Base-by-base conservation (phyloP, 2,113 vertebrate genomes). In the Perca fluviatilis region DNA sequence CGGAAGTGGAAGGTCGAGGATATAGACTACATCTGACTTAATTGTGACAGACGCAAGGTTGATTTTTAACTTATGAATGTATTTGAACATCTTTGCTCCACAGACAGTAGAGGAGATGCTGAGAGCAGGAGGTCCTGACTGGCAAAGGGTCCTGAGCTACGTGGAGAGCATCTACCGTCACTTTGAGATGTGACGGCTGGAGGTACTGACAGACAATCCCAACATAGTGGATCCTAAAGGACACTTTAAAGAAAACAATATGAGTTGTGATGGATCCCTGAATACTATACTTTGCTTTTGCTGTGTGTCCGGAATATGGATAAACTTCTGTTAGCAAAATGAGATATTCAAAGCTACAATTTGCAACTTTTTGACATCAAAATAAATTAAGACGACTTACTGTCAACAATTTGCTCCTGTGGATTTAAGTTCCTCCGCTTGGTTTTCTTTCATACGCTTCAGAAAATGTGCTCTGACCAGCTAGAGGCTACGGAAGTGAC, bases 91-190 rank as follows among this genome's bases (percentile, higher is more conserved):
- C n/a, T 81, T 61, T 79, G n/a, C 76, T 72, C 54, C 25, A 56
- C 89, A 96, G 96, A 95, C 93, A 0, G 76, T 92, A 14, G 96
- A 96, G 50, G 95, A 96, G 89, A 96, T 96, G 95, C 90, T 96
- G 66, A 89, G 92, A 33, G 60, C 57, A 0, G 95, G 95, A 7
- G 95, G 96, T 51, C 96, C 96, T 6, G 95, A 96, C 82, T 96
- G 96, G 96, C 96, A 96, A 76, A 88, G 94, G 72, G 96, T 96
- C 67, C 91, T 96, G 92, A 93, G 89, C 78, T 96, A 96, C 18
- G 94, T 96, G 77, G 95, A 96, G 89, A 94, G 88, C 78, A 94
- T 96, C 75, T 96, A 96, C 88, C 91, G 93, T 23, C 95, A 96
- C 86, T 96, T 96, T 93, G 96, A 96, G 86, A 96, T 96, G 93